Conservation (phyloP, 2,797 vertebrate species). For the Siniperca undulata region DNA sequence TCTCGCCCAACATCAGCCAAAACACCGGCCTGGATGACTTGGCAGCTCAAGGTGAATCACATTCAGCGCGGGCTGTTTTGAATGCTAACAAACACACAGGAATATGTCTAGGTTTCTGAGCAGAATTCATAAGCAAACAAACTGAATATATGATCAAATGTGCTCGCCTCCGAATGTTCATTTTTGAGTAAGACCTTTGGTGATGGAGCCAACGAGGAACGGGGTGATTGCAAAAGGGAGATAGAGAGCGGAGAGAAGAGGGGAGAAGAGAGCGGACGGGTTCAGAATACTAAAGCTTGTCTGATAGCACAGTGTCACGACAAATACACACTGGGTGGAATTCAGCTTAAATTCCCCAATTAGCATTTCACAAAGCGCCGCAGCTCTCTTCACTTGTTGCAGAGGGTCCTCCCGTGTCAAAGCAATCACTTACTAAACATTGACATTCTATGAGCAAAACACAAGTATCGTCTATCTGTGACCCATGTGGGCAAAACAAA, state of each 20-base stretch:
- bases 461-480: slow-evolving; percentile 50
- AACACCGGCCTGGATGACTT: slow-evolving; percentile 50
- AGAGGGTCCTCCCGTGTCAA: slow-evolving; percentile 67
- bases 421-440: slow-evolving; percentile 77
- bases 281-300: slow-evolving; percentile 55
- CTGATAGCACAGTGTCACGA: slow-evolving; percentile 49
- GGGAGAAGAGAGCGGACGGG: slow-evolving; percentile 28
- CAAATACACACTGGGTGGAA: slow-evolving; percentile 66
- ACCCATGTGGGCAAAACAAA: slow-evolving; percentile 30
- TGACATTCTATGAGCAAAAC: slow-evolving; percentile 65
- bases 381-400: slow-evolving; percentile 41
- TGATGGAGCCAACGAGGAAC: slow-evolving; percentile 40
- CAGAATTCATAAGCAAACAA: slow-evolving; percentile 61
- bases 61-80: slow-evolving; percentile 37
- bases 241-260: slow-evolving; percentile 16
- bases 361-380: slow-evolving; percentile 75
- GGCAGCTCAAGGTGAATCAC: slow-evolving; percentile 71
- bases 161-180: slow-evolving; percentile 27
- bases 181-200: slow-evolving; percentile 57
- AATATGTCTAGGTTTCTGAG: slow-evolving; percentile 40
- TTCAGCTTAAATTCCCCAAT: slow-evolving; percentile 73
- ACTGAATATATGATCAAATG: slow-evolving; percentile 44
- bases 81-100: slow-evolving; percentile 51
- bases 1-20: slow-evolving; percentile 47
- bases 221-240: slow-evolving; percentile 61